Percentiles rank a stretch among this genome's conserved stretches.
Evolutionary conservation across 2,797 vertebrate genomes (phyloP).

Genomic region (Neosilurus mollespiculum): DNA sequence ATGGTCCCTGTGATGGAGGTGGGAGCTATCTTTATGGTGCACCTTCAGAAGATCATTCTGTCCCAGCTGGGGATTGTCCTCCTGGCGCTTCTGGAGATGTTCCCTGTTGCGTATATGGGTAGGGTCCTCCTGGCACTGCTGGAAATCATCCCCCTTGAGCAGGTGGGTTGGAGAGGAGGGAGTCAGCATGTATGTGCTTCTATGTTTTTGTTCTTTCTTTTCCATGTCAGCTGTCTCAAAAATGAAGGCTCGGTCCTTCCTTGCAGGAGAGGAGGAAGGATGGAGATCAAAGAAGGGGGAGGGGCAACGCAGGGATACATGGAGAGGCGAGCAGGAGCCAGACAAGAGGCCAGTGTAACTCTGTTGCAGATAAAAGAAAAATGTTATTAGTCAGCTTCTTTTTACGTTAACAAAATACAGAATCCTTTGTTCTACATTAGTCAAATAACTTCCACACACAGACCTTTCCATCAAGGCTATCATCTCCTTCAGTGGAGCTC

Average conservation of each 20-base stretch:
- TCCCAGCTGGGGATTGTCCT: not conserved
- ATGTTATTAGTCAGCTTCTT: not conserved
- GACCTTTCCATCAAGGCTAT: slow-evolving; percentile 46
- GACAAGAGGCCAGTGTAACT: slow-evolving; percentile 63
- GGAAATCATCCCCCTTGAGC: slow-evolving; percentile 69
- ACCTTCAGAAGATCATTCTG: not conserved
- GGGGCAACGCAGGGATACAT: slow-evolving; percentile 51
- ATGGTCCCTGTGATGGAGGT: not conserved
- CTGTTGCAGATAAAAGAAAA: slow-evolving; percentile 56
- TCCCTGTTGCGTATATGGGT: slow-evolving; percentile 62
- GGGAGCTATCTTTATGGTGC: not conserved
- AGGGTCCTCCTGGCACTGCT: slow-evolving; percentile 51
- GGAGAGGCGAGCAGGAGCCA: slow-evolving; percentile 68
- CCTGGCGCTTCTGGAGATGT: slow-evolving; percentile 33
- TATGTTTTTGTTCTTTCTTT: slow-evolving; percentile 63
- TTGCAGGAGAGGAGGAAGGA: slow-evolving; percentile 53
- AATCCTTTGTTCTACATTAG: not conserved
- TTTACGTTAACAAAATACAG: not conserved
- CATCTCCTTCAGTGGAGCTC: slow-evolving; percentile 58
- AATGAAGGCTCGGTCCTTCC: slow-evolving; percentile 63
- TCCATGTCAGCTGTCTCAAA: slow-evolving; percentile 61
- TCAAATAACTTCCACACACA: slow-evolving; percentile 7
- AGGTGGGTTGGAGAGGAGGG: slow-evolving; percentile 65
- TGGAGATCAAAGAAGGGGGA: slow-evolving; percentile 50
- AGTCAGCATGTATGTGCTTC: slow-evolving; percentile 59